Evolutionary conservation across 2,797 vertebrate genomes (phyloP), one percentile per base, ranked within the genome.

Genomic region (Sarcoramphus papa): DNA sequence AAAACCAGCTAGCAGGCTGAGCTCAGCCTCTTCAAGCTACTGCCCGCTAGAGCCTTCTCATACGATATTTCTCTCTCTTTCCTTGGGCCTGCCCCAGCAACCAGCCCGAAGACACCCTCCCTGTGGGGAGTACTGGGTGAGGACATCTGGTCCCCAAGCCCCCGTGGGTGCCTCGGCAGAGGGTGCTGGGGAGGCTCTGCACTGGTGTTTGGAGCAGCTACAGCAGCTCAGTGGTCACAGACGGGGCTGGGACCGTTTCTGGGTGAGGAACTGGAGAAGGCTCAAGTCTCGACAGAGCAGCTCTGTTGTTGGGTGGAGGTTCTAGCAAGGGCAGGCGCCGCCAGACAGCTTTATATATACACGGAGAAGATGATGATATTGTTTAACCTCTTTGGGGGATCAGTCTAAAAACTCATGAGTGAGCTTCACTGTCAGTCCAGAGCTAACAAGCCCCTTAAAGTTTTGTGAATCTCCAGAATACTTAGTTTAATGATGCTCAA

Each of bases 111-210:
- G 40, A 54, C 40, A n/a, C 7, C 6, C 12, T 37, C 41, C 31
- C 17, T 1, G 0, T 12, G 14, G 31, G 19, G 30, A 54, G 27
- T 17, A n/a, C 27, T 19, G 41, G 7, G 10, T 37, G 47, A 77
- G 41, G 47, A 35, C 0, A 1, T 11, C 56, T 47, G 37, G n/a
- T 35, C n/a, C 43, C 19, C 4, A 2, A 53, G 60, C 15, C 19
- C 37, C 15, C 1, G 1, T 21, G 18, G 12, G 4, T 41, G 43
- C 50, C 35, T 75, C 1, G 0, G 31, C 33, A 51, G 25, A 33
- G 21, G 67, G 37, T 68, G 74, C 37, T 31, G 23, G n/a, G 16
- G 48, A 19, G 50, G 41, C n/a, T 41, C 45, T 21, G 13, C 21
- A 7, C 19, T 9, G 25, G n/a, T 3, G 0, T 57, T 74, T 8